A percentile compares a stretch with the other conserved stretches of the same genome.
phyloP scores from a whole-genome alignment of 2,113 vertebrate genomes.

The Nycticorax nycticorax region DNA sequence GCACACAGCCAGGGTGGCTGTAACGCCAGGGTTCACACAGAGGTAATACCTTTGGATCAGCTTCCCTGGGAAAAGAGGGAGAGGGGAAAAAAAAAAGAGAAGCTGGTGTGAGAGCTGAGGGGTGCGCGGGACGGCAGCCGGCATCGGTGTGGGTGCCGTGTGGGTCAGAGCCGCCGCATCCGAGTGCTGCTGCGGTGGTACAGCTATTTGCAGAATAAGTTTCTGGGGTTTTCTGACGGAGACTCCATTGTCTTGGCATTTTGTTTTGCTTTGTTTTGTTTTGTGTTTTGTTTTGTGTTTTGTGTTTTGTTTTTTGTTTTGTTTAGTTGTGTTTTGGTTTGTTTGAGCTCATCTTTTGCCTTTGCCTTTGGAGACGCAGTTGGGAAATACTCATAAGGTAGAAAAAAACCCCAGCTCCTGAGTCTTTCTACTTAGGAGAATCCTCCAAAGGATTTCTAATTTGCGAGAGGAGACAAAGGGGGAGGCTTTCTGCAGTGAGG shows the following conservation, averaged over 20 bases:
- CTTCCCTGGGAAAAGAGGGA: background rate
- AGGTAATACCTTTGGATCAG: background rate
- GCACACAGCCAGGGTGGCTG: background rate
- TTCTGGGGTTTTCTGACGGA: background rate
- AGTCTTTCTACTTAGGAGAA: background rate
- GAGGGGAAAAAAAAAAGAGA: background rate
- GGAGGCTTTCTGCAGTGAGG: background rate
- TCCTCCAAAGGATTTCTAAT: background rate
- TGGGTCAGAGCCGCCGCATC: accelerated
- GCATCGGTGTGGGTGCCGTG: accelerated
- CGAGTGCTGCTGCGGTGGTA: accelerated
- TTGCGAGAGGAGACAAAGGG: background rate
- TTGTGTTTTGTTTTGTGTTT: background rate
- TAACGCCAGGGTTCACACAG: background rate
- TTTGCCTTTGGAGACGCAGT: background rate
- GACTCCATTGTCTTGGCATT: background rate
- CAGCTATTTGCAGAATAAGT: background rate
- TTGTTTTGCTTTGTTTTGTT: background rate
- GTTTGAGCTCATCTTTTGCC: background rate
- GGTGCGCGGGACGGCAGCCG: background rate
- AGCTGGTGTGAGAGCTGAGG: accelerated
- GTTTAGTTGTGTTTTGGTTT: background rate
- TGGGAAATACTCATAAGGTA: background rate
- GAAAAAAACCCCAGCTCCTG: accelerated
- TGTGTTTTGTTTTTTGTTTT: background rate